Conservation (phyloP, 2,888 invertebrate species). For the Heteropelma amictum region DNA sequence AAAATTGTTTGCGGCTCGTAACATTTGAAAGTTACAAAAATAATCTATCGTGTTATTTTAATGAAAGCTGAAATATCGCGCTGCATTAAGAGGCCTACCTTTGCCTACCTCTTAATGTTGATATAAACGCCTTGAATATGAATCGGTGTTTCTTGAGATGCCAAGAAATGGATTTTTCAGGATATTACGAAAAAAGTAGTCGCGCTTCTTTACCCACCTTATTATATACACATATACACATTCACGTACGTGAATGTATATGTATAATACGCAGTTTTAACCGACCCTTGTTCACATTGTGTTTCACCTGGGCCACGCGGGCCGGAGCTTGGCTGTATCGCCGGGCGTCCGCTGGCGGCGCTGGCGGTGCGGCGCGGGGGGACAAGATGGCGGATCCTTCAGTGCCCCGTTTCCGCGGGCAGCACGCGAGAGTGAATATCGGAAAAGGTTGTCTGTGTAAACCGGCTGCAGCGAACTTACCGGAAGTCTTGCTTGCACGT, state of each 20-base stretch:
- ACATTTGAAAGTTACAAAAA: too few species aligned
- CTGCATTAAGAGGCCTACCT: too few species aligned
- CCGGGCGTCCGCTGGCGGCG: constrained; percentile 4
- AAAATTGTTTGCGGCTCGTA: too few species aligned
- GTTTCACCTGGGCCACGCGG: constrained; percentile 48
- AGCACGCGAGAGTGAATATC: constrained; percentile 5
- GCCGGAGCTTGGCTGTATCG: too few species aligned
- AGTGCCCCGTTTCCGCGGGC: constrained; percentile 25
- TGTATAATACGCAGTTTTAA: neutral
- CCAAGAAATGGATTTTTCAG: too few species aligned
- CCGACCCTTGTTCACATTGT: constrained; percentile 37
- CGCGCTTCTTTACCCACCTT: neutral
- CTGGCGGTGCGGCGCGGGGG: constrained; percentile 15
- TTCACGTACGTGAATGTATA: neutral
- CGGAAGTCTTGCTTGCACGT: neutral
- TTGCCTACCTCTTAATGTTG: too few species aligned
- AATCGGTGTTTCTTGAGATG: too few species aligned
- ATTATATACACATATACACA: too few species aligned
- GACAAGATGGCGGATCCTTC: constrained; percentile 31
- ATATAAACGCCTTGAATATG: too few species aligned
- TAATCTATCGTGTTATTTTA: too few species aligned
- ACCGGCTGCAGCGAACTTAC: neutral
- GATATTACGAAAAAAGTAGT: neutral
- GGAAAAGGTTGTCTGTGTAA: neutral
- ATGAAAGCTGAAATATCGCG: too few species aligned